Base-by-base conservation (phyloP, 23 tunicate genomes). In the Phallusia fumigata region DNA sequence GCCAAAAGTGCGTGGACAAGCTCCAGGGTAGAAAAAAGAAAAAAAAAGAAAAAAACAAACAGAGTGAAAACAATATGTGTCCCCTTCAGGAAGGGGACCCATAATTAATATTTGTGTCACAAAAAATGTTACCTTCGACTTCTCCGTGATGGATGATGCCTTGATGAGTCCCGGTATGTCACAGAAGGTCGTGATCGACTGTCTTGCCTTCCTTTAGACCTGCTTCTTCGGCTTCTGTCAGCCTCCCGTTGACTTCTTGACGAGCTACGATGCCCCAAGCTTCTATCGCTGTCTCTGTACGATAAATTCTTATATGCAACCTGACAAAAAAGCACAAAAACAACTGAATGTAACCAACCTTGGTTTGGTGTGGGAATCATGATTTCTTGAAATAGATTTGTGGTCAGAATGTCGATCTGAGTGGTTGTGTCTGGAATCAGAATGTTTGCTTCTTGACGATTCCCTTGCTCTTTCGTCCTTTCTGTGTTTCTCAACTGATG, bases 151-250 rank as follows among this genome's bases (percentile, higher is more conserved):
- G 35, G 22, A 6, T 21, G 69, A 21, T 58, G 69, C 13, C 69
- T 22, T 24, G 69, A 24, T 58, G 13, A 58, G 28, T 13, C 16
- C 13, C 69, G 8, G 74, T 79, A 65, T 75, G 69, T 0, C 72
- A 0, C 32, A 58, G 53, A 36, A n/a, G 36, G 73, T 44, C 33
- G 50, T 21, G 16, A 8, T 45, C 86, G 36, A 0, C 86, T 80
- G 15, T 64, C 74, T 35, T 83, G 80, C 31, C 86, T 36, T 32
- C 75, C 86, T 47, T 73, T 31, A 32, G 86, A 75, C 18, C 80
- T 53, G 40, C 74, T 75, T 75, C 79, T 45, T 34, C 80, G 74
- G 19, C 80, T 40, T 26, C 50, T 75, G 18, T 30, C 50, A 10
- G 47, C 65, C 28, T 31, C 52, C 35, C 79, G 64, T 32, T 83